Percentiles rank a stretch among this genome's conserved stretches.
These are phyloP conservation scores for Zaprionus camerounensis DNA, from an alignment of 1,140 invertebrate genomes.

Conservation along the genomic window DNA sequence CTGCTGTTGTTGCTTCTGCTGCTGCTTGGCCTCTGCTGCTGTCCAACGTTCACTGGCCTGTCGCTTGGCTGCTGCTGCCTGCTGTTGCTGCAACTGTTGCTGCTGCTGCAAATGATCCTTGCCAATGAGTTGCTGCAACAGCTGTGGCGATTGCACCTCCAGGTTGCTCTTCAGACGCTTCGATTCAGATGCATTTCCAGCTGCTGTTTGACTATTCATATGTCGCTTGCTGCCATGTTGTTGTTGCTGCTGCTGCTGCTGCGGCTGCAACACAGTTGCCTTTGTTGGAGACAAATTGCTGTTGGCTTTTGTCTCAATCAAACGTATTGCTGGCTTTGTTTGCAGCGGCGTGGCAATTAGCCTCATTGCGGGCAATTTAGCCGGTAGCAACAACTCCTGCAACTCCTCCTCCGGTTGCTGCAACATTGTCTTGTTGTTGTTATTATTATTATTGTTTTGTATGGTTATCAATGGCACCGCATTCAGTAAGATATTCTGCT, in stretches of 20 bases:
- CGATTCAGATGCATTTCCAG: conserved; percentile 57
- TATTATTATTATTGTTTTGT: conserved; percentile 69
- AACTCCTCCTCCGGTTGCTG: conserved; percentile 51
- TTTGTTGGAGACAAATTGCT: conserved; percentile 30
- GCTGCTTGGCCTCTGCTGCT: conserved; percentile 31
- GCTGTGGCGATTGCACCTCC: conserved; percentile 66
- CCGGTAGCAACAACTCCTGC: conserved; percentile 47
- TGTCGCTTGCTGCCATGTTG: conserved; percentile 75
- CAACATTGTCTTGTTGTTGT: conserved; percentile 50
- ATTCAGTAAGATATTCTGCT: conserved; percentile 76
- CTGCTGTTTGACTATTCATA: conserved; percentile 53
- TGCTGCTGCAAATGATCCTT: conserved; percentile 48
- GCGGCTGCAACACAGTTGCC: conserved; percentile 41
- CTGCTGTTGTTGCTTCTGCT: conserved; percentile 50
- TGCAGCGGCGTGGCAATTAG: conserved; percentile 54
- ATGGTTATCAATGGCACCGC: conserved; percentile 83
- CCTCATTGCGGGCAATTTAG: conserved; percentile 61
- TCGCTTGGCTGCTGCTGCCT: conserved; percentile 50
- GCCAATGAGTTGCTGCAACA: conserved; percentile 73
- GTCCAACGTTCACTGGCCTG: conserved; percentile 59
- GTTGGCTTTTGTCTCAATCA: conserved; percentile 60
- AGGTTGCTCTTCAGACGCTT: conserved; percentile 74
- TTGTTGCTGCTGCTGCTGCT: conserved; percentile 51
- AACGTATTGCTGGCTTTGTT: conserved; percentile 65
- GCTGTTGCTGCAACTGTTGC: conserved; percentile 42